Percentiles rank a stretch among this genome's conserved stretches.
Conservation (phyloP, 2,113 vertebrate genomes). For the Onychostoma macrolepis region DNA sequence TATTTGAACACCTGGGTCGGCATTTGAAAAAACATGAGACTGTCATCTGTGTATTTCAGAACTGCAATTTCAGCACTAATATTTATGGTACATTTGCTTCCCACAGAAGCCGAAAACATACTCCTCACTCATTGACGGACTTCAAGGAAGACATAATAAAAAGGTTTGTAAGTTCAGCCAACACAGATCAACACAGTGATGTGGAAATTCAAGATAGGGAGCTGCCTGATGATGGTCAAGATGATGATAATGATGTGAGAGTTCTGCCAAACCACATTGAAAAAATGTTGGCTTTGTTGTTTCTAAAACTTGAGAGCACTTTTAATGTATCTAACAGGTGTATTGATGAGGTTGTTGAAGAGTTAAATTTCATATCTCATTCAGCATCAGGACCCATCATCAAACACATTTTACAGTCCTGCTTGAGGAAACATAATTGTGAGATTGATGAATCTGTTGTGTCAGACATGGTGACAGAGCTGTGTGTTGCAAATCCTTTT, state of each 20-base stretch:
- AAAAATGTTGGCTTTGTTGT: neutral
- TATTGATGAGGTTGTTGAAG: slow-evolving; percentile 6
- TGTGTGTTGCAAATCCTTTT: too few species aligned
- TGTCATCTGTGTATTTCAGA: neutral
- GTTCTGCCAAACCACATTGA: too few species aligned
- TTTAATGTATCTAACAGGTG: slow-evolving; percentile 50
- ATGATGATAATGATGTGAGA: too few species aligned
- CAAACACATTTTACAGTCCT: slow-evolving; percentile 52
- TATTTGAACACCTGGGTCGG: neutral
- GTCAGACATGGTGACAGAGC: too few species aligned
- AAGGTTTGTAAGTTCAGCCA: neutral
- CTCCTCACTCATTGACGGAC: slow-evolving; percentile 9
- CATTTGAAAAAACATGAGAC: neutral
- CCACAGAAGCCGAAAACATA: slow-evolving; percentile 32
- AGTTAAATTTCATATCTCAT: too few species aligned
- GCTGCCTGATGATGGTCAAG: too few species aligned
- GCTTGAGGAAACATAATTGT: slow-evolving; percentile 3
- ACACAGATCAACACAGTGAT: too few species aligned
- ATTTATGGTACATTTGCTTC: neutral
- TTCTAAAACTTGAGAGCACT: slow-evolving; percentile 45
- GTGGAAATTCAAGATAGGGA: too few species aligned
- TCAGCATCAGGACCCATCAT: slow-evolving; percentile 40
- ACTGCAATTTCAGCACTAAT: neutral
- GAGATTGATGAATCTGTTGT: too few species aligned
- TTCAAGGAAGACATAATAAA: neutral